Base-by-base conservation (phyloP, 2,797 vertebrate genomes). In the Enteromius viviparus region DNA sequence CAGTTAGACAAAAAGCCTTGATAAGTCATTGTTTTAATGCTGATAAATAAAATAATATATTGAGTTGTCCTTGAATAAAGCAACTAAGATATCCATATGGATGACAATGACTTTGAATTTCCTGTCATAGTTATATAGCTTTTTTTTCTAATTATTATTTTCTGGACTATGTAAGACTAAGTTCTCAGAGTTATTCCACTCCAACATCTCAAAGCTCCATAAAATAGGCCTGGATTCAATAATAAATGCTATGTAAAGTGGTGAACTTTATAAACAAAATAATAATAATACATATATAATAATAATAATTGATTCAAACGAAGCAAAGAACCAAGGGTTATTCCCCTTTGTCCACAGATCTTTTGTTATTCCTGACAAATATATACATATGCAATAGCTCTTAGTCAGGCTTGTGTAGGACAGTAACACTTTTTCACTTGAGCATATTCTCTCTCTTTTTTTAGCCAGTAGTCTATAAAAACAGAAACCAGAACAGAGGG, bases 401-500 rank as follows among this genome's bases (percentile, higher is more conserved):
- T 82, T 82, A 23, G 26, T 76, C 74, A 3, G 37, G 29, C 11
- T 66, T 2, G 51, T 77, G 7, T 77, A 47, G 12, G 26, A 60
- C 75, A 69, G 9, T 9, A 47, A 53, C 32, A 15, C 6, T 76
- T 76, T 71, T 78, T 69, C 8, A 53, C 65, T 51, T 77, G 47
- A 42, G 32, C 42, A 29, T 49, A 69, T 83, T 74, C 23, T 37
- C 42, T 90, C 84, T 87, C 74, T 82, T 78, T 17, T 76, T 85
- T 74, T 32, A 85, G 75, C 81, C 85, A 88, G 70, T 53, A 45
- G 74, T 85, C 85, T 78, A 86, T 86, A 81, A 64, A 87, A 85
- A 84, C 72, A 80, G 87, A 89, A 85, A 90, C 60, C 87, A 92
- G 89, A 89, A 92, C 91, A 89, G 87, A 89, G 91, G 90, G 19